phyloP scores from a whole-genome alignment of 2,888 invertebrate genomes.

The Bugula neritina region DNA sequence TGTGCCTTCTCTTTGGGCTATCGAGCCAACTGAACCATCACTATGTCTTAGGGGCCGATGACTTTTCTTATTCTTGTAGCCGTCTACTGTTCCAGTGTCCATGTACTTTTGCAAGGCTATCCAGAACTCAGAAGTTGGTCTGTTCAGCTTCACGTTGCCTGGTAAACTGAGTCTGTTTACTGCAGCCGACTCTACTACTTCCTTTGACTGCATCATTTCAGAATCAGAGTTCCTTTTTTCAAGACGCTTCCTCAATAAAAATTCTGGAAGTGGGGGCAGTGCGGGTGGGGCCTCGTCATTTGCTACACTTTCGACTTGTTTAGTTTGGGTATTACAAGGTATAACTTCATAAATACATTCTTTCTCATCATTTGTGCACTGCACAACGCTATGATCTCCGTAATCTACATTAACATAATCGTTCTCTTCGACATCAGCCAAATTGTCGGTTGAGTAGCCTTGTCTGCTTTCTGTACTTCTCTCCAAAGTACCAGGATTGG shows the following conservation, averaged over 20 bases:
- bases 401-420: constrained; percentile 12
- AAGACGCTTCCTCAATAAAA: neutral
- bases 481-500: constrained; percentile 1
- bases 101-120: constrained; percentile 1
- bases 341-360: neutral
- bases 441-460: constrained; percentile 15
- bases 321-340: neutral
- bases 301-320: neutral
- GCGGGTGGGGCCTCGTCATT: neutral
- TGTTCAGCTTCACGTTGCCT: neutral
- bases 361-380: neutral
- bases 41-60: neutral
- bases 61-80: neutral
- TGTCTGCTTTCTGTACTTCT: neutral
- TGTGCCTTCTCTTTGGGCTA: too few species aligned
- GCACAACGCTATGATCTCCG: neutral
- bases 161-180: neutral
- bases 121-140: neutral
- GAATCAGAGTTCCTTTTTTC: neutral
- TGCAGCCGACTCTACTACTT: neutral
- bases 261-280: constrained; percentile 13
- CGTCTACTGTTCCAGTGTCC: neutral
- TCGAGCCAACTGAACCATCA: too few species aligned
- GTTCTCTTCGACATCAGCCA: constrained; percentile 13
- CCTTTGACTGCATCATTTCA: neutral